A percentile compares a stretch with the other conserved stretches of the same genome.
These are phyloP conservation scores for Drosophila repleta DNA, from an alignment of 1,140 invertebrate species.

Conservation along the genomic window DNA sequence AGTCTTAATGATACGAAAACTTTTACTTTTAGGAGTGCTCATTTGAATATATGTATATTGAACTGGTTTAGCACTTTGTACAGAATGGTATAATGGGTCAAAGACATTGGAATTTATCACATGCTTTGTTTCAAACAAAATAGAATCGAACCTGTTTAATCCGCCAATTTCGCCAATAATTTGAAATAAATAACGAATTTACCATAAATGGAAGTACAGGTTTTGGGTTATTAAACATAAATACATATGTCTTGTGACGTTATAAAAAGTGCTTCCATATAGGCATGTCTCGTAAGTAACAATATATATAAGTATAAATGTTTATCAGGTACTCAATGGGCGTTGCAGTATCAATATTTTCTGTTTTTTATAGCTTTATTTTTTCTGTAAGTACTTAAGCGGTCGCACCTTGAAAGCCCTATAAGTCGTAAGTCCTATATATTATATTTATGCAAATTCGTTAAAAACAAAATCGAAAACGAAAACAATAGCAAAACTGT, in stretches of 20 bases:
- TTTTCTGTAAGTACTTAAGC: conserved; percentile 15
- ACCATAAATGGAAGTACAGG: too few species aligned
- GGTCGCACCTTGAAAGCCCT: conserved; percentile 39
- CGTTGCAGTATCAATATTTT: conserved; percentile 2
- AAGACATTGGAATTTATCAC: neutral
- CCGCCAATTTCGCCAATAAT: conserved; percentile 7
- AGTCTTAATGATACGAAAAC: too few species aligned
- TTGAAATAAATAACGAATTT: conserved; percentile 6
- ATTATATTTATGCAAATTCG: conserved; percentile 40
- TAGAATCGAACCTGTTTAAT: conserved; percentile 20
- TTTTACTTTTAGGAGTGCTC: too few species aligned
- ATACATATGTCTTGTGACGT: too few species aligned
- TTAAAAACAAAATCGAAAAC: conserved; percentile 23
- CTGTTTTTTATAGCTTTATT: conserved; percentile 18
- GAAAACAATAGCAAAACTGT: neutral
- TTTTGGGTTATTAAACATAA: too few species aligned
- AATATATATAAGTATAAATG: neutral
- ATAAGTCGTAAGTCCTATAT: conserved; percentile 5
- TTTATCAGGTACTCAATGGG: neutral
- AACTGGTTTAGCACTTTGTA: too few species aligned
- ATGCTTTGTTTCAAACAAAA: neutral
- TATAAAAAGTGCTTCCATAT: too few species aligned
- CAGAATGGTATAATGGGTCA: conserved; percentile 2
- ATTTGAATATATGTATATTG: too few species aligned
- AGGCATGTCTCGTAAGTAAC: too few species aligned